Evolutionary conservation across 2,888 invertebrate species (phyloP), one percentile per base, ranked within the genome.

Genomic region (Unio delphinus): DNA sequence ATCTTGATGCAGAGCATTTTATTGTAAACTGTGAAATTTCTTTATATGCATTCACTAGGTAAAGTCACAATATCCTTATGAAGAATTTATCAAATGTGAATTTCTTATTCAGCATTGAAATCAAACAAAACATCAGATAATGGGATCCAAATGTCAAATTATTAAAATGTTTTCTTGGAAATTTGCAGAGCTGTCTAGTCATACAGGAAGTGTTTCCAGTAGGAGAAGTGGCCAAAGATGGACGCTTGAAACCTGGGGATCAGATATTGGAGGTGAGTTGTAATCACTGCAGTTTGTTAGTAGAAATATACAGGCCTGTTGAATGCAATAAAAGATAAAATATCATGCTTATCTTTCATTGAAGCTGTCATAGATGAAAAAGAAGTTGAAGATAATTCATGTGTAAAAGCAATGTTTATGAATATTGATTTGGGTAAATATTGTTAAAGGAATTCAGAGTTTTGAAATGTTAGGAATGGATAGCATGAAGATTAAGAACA

Each of bases 121-220:
- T 34, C 34, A 34, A 5, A 45, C 11, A 45, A 8, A 45, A 11
- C 11, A 45, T 45, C 11, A 11, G 7, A 34, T 45, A 45, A 45
- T 45, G 11, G 11, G 11, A 1, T 3, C 45, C 11, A 45, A 45
- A 11, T 11, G 11, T 1, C 45, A 11, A 45, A 3, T 11, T 45
- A 11, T 45, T 45, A 3, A 45, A 45, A 45, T 11, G 15, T 26
- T n/a, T n/a, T 23, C 26, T 54, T 63, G 56, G 61, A 67, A 26
- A 69, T 59, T 79, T 78, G 23, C 80, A 91, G 91, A 83, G 89
- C 45, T 91, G 91, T 76, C 87, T 91, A 60, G 90, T 91, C 5
- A 87, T 91, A 60, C 91, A 91, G 75, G 90, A 90, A 83, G 86
- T 91, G 55, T 89, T 90, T 77, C 83, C 88, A 28, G 90, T 90